Base-by-base conservation (phyloP, 2,797 vertebrate species). In the Chiropotes sagulatus region DNA sequence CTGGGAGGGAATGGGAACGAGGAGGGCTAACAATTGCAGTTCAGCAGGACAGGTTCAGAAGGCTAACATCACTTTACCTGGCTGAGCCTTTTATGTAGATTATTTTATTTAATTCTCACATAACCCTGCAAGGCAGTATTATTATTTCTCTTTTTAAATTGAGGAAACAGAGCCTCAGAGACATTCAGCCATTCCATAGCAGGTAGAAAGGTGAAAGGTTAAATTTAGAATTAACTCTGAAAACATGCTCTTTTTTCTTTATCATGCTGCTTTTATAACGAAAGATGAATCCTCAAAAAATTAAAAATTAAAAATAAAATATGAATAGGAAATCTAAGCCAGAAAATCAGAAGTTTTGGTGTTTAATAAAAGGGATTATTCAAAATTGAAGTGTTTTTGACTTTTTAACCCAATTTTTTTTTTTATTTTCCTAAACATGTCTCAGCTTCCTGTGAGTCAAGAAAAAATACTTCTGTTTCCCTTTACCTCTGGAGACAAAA, bases 41-140 rank as follows among this genome's bases (percentile, higher is more conserved):
- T 61, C 52, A 72, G 48, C 2, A 79, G 52, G 15, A 9, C 8
- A 61, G 3, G 26, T 41, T 50, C 52, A 61, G 20, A 57, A 89
- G 70, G 17, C n/a, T 44, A 89, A 57, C 28, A 11, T 79, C 10
- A 36, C 70, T 92, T 86, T 46, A 84, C 64, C 75, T 57, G 44
- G 20, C 46, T 28, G 64, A 54, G 58, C 61, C 28, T 79, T 67
- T 76, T 36, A 46, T n/a, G 46, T 81, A 46, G 14, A 67, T 36
- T 81, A 20, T 89, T 93, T 89, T 92, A 78, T n/a, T 78, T 93
- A 67, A 81, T 73, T 82, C 50, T 96, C 82, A n/a, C 28, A 72
- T 88, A 84, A 41, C 22, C 10, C 41, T 64, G 44, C 10, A 52
- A 88, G 33, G 28, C 28, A 86, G 57, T 50, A 48, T 80, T 84